Percentiles rank a stretch among this genome's conserved stretches.
Evolutionary conservation across 1,140 invertebrate genomes (phyloP).

Genomic region (Ceratitis capitata): DNA sequence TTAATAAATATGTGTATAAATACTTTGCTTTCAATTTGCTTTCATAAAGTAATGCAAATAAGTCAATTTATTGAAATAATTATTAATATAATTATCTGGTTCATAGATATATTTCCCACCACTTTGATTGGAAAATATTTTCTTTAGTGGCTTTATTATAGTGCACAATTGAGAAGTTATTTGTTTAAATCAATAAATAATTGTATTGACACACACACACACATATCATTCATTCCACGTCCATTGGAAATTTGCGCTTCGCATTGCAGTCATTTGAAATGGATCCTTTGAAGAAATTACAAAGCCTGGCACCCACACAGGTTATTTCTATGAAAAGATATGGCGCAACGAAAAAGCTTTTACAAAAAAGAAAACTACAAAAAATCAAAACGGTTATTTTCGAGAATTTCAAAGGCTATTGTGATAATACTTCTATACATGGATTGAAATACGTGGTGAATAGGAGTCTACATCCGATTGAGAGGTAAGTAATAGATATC

Average conservation of each 20-base stretch:
- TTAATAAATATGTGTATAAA: too few species aligned
- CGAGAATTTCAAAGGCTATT: conserved; percentile 42
- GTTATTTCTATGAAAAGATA: neutral
- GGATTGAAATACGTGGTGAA: conserved; percentile 45
- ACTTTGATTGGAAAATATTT: conserved; percentile 8
- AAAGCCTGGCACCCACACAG: neutral
- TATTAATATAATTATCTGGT: too few species aligned
- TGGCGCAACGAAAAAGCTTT: neutral
- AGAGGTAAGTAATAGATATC: conserved; percentile 38
- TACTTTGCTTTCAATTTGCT: too few species aligned
- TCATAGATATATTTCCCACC: too few species aligned
- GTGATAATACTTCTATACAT: conserved; percentile 41
- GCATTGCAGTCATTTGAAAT: neutral
- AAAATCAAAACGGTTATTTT: neutral
- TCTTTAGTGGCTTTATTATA: neutral
- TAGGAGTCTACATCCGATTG: conserved; percentile 25
- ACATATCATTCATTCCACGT: neutral
- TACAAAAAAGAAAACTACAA: neutral
- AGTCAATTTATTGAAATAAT: too few species aligned
- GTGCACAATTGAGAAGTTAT: too few species aligned
- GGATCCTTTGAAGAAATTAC: neutral
- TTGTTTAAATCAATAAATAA: too few species aligned
- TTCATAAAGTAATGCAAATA: too few species aligned
- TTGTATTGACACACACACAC: neutral
- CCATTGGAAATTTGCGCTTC: neutral